Base-by-base conservation (phyloP, 1,140 invertebrate genomes). In the Brachionus manjavacas region DNA sequence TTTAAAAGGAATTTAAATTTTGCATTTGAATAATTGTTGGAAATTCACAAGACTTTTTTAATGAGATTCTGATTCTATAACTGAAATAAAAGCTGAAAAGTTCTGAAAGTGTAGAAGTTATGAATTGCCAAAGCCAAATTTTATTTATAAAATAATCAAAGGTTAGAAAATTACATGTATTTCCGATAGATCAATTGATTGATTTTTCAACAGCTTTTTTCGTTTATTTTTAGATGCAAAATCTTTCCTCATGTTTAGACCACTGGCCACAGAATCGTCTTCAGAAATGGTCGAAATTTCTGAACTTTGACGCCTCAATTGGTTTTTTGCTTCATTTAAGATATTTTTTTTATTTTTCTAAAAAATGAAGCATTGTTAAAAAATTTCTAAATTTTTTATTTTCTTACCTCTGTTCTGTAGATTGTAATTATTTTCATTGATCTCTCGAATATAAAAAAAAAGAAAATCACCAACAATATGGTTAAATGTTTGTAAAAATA, bases 401-500 rank as follows among this genome's bases (percentile, higher is more conserved):
- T 43, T 25, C n/a, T 23, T 16, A 81, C 79, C 28, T 64, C 20
- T 41, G 52, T 81, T 43, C 39, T 81, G 20, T 81, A 81, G 4
- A 81, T 64, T 0, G 79, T 39, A 4, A 81, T 64, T 3, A 81
- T 81, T 64, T 81, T 81, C 79, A 81, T 81, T 25, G 25, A 81
- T 64, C 79, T 11, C 25, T 81, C 79, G 14, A 81, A 81, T 28
- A 81, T 28, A 81, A 81, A 81, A 16, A 81, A 81, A 55, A 81
- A 81, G 35, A 81, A 81, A 16, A 81, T 81, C 3, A 81, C 28
- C 8, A 20, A 4, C 7, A 81, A 35, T 9, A 81, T 81, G 52
- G 52, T 23, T 23, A 81, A 64, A 81, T 81, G 79, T 11, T 81
- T 81, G 31, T 31, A 81, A 7, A 81, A 81, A 43, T 64, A 81